Percentiles rank a stretch among this genome's conserved stretches.
Conservation (phyloP, 2,113 vertebrate species). For the Heptranchias perlo region DNA sequence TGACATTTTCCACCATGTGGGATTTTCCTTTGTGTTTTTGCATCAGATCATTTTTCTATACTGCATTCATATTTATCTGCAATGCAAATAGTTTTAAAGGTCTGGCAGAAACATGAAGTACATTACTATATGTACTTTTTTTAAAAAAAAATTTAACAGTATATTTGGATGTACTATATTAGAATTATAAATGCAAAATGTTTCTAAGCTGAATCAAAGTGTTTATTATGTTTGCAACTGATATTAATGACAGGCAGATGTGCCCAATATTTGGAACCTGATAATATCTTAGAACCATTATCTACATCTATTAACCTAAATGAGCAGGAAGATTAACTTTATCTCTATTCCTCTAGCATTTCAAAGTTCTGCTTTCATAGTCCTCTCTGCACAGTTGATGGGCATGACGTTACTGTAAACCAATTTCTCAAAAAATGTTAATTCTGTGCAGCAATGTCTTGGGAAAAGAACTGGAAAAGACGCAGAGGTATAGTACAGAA, state of each 20-base stretch:
- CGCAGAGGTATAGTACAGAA: background rate
- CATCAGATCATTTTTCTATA: background rate
- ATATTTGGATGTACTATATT: background rate
- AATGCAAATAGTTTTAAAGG: background rate
- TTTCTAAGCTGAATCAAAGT: background rate
- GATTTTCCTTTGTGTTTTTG: background rate
- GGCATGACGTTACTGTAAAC: background rate
- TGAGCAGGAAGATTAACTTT: background rate
- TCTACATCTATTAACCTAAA: background rate
- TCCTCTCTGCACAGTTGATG: background rate
- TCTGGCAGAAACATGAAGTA: constrained; percentile 13
- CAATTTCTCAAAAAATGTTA: background rate
- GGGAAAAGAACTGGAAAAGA: background rate
- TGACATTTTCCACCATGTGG: background rate
- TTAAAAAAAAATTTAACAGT: background rate
- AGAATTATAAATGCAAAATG: background rate
- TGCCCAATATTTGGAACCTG: background rate
- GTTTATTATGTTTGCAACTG: background rate
- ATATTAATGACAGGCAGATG: background rate
- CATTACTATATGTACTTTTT: background rate
- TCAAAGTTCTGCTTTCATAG: background rate
- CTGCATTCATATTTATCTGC: background rate
- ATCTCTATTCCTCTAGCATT: background rate
- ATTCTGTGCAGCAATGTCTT: background rate
- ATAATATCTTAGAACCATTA: background rate